These are phyloP conservation scores for Diachrysia chrysitis DNA, from an alignment of 2,888 invertebrate genomes.

Conservation along the genomic window DNA sequence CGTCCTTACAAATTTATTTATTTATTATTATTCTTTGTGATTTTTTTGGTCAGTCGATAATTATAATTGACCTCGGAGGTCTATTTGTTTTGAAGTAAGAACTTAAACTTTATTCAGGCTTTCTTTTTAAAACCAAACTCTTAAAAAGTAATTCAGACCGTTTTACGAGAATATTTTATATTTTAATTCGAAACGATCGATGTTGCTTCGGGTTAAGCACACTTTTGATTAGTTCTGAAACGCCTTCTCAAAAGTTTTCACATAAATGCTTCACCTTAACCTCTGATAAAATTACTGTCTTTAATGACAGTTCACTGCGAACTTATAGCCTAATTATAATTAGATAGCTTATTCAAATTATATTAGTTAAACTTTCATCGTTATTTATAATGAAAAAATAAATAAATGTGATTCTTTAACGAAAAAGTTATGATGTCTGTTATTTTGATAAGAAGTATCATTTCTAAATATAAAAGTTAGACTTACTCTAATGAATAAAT, in stretches of 20 bases:
- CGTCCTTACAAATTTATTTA: no score
- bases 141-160: not conserved
- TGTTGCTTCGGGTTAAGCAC: conserved; percentile 6
- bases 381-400: not conserved
- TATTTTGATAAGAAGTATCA: not conserved
- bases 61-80: no score
- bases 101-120: not conserved
- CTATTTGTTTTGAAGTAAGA: no score
- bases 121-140: conserved; percentile 18
- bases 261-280: conserved; percentile 5
- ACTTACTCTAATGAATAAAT: no score
- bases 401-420: not conserved
- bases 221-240: conserved; percentile 8
- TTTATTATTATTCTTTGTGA: no score
- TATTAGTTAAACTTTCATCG: not conserved
- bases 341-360: not conserved
- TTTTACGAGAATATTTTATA: conserved; percentile 7
- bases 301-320: not conserved
- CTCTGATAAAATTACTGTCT: conserved; percentile 3
- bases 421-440: not conserved
- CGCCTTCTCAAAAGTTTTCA: conserved; percentile 2
- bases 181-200: conserved; percentile 7
- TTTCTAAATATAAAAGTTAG: no score
- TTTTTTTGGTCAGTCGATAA: no score
- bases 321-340: conserved; percentile 4